Evolutionary conservation across 2,888 invertebrate genomes (phyloP).

Genomic region (Geophilus truncorum): DNA sequence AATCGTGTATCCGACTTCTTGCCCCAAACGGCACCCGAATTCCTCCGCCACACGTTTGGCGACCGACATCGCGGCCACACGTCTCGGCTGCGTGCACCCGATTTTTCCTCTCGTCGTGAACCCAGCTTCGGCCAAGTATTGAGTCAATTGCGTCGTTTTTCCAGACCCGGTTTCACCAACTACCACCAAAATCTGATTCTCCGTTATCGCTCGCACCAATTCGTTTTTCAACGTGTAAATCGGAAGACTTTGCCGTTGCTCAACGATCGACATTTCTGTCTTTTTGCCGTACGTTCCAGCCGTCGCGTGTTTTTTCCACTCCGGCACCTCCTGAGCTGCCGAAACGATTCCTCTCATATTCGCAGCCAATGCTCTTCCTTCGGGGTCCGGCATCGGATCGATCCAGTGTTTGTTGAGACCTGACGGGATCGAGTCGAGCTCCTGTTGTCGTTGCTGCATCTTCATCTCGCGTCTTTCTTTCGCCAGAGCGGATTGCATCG

Average conservation of each 20-base stretch:
- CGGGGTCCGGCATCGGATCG: conserved; percentile 85
- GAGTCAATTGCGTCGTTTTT: conserved; percentile 96
- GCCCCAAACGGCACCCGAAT: conserved; percentile 81
- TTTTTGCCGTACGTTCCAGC: conserved; percentile 97
- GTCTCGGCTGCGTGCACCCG: conserved; percentile 95
- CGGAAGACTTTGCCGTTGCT: conserved; percentile 92
- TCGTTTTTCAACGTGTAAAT: conserved; percentile 95
- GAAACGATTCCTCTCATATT: conserved; percentile 79
- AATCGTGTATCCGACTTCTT: conserved; percentile 97
- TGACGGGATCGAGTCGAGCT: conserved; percentile 68
- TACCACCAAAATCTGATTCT: conserved; percentile 81
- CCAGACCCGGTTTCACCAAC: conserved; percentile 94
- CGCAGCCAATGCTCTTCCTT: conserved; percentile 66
- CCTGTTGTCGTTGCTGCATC: conserved; percentile 89
- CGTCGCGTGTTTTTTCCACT: conserved; percentile 98
- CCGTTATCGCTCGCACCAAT: conserved; percentile 86
- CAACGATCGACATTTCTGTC: conserved; percentile 85
- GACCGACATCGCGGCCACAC: conserved; percentile 98
- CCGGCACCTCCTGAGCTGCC: conserved; percentile 85
- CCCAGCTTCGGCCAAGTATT: conserved; percentile 93
- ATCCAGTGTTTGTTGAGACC: conserved; percentile 91
- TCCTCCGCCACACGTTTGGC: conserved; percentile 98
- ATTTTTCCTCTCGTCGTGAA: conserved; percentile 82
- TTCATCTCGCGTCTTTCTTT: conserved; percentile 96
- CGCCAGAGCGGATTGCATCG: conserved; percentile 98